Evolutionary conservation across 1,140 invertebrate species (phyloP).

Genomic region (Microplitis mediator): DNA sequence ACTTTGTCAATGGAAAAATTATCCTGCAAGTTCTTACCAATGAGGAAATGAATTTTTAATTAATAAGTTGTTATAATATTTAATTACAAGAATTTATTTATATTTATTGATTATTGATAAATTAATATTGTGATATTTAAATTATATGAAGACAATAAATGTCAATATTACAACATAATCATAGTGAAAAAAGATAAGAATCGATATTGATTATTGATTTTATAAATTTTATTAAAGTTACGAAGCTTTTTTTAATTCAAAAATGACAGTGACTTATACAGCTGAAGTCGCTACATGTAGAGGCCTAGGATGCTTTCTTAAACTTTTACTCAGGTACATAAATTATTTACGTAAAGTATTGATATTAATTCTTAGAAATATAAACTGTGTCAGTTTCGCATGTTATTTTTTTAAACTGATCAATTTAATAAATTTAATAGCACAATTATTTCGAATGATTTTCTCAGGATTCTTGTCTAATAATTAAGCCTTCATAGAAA

Average conservation of each 20-base stretch:
- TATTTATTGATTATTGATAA: too few species aligned
- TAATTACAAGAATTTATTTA: too few species aligned
- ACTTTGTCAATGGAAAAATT: too few species aligned
- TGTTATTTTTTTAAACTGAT: too few species aligned
- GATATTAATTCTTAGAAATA: not conserved
- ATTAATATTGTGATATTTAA: too few species aligned
- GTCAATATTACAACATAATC: not conserved
- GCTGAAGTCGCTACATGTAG: conserved; percentile 86
- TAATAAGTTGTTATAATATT: too few species aligned
- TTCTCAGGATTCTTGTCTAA: not conserved
- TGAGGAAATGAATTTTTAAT: too few species aligned
- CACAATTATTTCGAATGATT: not conserved
- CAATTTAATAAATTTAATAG: not conserved
- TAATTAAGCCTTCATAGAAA: not conserved
- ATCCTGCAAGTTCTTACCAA: too few species aligned
- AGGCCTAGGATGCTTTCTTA: conserved; percentile 84
- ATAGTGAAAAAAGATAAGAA: not conserved
- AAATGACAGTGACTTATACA: conserved; percentile 89
- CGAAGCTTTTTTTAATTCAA: conserved; percentile 11
- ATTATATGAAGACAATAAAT: too few species aligned
- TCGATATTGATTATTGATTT: not conserved
- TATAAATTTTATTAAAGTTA: not conserved
- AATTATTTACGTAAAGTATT: not conserved
- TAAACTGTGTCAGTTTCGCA: too few species aligned
- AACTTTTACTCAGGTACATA: conserved; percentile 76